Conservation (phyloP, 2,113 vertebrate genomes). For the Semnornis frantzii region DNA sequence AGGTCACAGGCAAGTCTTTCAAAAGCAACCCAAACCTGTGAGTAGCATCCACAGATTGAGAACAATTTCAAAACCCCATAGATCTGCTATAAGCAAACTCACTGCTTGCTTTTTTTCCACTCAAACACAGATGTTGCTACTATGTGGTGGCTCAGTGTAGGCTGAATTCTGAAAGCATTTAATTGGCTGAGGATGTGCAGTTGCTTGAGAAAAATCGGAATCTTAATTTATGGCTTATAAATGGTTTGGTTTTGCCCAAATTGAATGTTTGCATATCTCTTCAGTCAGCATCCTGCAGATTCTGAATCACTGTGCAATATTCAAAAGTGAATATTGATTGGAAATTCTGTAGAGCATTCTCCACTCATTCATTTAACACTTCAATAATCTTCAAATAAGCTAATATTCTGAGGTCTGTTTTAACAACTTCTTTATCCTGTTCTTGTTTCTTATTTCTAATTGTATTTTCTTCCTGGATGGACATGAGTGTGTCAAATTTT, state of each 20-base stretch:
- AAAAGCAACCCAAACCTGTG: background rate
- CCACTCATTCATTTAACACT: background rate
- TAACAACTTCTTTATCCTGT: background rate
- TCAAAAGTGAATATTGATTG: background rate
- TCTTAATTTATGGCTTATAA: background rate
- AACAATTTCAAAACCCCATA: background rate
- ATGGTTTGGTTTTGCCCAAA: background rate
- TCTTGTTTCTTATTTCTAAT: background rate
- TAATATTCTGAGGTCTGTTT: background rate
- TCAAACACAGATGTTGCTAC: background rate
- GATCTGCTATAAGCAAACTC: background rate
- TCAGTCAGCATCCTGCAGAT: background rate
- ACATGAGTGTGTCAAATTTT: background rate
- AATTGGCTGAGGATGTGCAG: background rate
- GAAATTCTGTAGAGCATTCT: background rate
- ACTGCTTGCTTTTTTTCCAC: background rate
- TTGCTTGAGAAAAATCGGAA: background rate
- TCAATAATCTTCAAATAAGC: background rate
- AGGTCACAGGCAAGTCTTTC: background rate
- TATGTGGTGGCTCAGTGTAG: background rate
- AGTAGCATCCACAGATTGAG: background rate
- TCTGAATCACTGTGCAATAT: background rate
- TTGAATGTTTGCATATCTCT: background rate
- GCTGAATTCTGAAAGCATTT: background rate
- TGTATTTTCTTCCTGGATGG: background rate